A percentile compares a stretch with the other conserved stretches of the same genome.
These are phyloP conservation scores for Steatocranus sp. DNA, from an alignment of 2,797 vertebrate species.

Conservation along the genomic window DNA sequence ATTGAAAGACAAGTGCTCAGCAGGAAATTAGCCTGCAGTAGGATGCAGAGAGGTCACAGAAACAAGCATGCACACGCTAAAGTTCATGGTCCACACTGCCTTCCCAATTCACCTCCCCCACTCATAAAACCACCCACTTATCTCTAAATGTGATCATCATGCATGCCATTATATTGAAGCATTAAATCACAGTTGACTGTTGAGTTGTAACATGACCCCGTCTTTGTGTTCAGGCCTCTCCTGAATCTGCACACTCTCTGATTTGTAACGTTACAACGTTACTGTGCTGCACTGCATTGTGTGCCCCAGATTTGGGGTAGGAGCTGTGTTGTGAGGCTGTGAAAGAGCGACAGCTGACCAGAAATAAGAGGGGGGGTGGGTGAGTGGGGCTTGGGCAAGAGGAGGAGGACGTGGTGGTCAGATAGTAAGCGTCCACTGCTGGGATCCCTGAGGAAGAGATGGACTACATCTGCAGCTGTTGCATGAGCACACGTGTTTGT, in stretches of 20 bases:
- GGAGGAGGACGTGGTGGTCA: slow-evolving; percentile 1
- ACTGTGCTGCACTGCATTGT: slow-evolving; percentile 8
- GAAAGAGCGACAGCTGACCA: slow-evolving; percentile 73
- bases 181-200: background rate
- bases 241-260: background rate
- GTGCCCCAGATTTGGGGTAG: slow-evolving; percentile 55
- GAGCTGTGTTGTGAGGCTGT: slow-evolving; percentile 25
- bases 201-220: background rate
- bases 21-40: slow-evolving; percentile 35
- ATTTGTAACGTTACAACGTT: background rate
- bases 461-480: slow-evolving; percentile 69
- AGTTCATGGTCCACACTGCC: background rate
- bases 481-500: background rate
- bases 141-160: background rate
- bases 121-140: background rate
- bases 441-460: slow-evolving; percentile 59
- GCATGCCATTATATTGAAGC: background rate
- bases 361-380: background rate
- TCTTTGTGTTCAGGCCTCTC: background rate
- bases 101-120: background rate
- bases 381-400: background rate
- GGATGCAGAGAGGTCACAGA: slow-evolving; percentile 3
- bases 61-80: background rate
- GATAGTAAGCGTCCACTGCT: slow-evolving; percentile 51
- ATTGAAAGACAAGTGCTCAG: slow-evolving; percentile 53